Conservation (phyloP, 53 echinoderm and acorn worm genomes). For the Antedon mediterranea region DNA sequence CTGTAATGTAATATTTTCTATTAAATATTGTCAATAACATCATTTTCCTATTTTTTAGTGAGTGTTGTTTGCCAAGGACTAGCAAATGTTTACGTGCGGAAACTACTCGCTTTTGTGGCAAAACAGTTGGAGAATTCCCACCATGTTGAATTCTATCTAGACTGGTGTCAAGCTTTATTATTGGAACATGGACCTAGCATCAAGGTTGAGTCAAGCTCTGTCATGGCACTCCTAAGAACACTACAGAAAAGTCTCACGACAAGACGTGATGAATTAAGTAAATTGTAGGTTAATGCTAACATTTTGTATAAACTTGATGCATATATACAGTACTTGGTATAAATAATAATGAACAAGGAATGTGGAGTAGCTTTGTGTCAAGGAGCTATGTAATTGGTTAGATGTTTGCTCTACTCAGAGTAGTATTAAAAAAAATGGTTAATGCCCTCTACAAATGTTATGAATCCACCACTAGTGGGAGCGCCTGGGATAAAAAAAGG, state of each 20-base stretch:
- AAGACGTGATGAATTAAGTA: slow-evolving; percentile 56
- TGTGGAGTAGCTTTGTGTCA: too few relatives aligned
- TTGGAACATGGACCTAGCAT: slow-evolving; percentile 56
- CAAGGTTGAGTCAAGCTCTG: slow-evolving; percentile 38
- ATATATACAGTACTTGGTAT: too few relatives aligned
- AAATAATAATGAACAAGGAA: too few relatives aligned
- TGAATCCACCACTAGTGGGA: too few relatives aligned
- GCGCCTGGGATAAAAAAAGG: too few relatives aligned
- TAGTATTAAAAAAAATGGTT: too few relatives aligned
- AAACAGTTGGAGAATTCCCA: slow-evolving; percentile 52
- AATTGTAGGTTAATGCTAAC: slow-evolving; percentile 87
- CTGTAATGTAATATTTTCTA: neutral
- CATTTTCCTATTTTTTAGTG: slow-evolving; percentile 29
- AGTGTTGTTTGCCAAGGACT: slow-evolving; percentile 50
- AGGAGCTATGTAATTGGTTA: too few relatives aligned
- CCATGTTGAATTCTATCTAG: slow-evolving; percentile 79
- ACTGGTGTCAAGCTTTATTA: slow-evolving; percentile 56
- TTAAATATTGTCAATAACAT: too few relatives aligned
- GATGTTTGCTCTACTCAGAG: too few relatives aligned
- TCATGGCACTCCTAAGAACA: slow-evolving; percentile 59
- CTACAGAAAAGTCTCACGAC: slow-evolving; percentile 59
- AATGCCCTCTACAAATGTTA: too few relatives aligned
- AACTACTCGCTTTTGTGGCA: slow-evolving; percentile 69
- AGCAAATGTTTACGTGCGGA: slow-evolving; percentile 53
- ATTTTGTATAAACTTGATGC: too few relatives aligned